Evolutionary conservation across 2,797 vertebrate genomes (phyloP).

Genomic region (Dermochelys coriacea): DNA sequence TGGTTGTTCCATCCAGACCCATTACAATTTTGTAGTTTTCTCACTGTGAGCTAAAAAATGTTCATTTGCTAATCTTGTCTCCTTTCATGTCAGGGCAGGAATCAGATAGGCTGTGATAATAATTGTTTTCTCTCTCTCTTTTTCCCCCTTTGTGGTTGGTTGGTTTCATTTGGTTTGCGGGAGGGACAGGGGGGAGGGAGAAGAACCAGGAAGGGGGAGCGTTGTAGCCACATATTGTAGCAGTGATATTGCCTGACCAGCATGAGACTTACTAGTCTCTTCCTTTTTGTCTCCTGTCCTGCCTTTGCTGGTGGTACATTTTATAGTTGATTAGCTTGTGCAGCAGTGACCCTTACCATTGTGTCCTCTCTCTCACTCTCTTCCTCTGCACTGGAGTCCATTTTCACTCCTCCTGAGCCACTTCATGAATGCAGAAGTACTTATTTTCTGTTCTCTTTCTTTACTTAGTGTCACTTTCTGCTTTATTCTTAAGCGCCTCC

Average conservation of each 20-base stretch:
- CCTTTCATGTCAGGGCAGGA: background rate
- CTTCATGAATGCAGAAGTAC: background rate
- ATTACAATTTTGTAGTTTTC: background rate
- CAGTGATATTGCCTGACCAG: background rate
- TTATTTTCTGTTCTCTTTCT: background rate
- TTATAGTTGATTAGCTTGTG: background rate
- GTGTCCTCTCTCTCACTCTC: accelerated
- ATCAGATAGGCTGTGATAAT: background rate
- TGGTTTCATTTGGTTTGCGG: background rate
- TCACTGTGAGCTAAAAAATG: background rate
- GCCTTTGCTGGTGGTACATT: conserved; percentile 44
- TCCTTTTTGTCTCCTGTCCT: background rate
- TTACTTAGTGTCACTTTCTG: conserved; percentile 56
- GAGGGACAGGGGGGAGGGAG: too few species aligned
- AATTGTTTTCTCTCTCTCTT: background rate
- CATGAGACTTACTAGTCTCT: conserved; percentile 18
- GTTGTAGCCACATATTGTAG: background rate
- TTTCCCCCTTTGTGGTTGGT: background rate
- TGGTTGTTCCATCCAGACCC: background rate
- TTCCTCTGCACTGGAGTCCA: conserved; percentile 16
- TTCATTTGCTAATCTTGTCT: background rate
- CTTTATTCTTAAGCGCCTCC: conserved; percentile 19
- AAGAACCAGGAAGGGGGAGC: background rate
- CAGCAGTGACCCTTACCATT: conserved; percentile 38
- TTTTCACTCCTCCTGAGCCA: conserved; percentile 36